Evolutionary conservation across 2,113 vertebrate genomes (phyloP).

Genomic region (Ibidorhyncha struthersii): DNA sequence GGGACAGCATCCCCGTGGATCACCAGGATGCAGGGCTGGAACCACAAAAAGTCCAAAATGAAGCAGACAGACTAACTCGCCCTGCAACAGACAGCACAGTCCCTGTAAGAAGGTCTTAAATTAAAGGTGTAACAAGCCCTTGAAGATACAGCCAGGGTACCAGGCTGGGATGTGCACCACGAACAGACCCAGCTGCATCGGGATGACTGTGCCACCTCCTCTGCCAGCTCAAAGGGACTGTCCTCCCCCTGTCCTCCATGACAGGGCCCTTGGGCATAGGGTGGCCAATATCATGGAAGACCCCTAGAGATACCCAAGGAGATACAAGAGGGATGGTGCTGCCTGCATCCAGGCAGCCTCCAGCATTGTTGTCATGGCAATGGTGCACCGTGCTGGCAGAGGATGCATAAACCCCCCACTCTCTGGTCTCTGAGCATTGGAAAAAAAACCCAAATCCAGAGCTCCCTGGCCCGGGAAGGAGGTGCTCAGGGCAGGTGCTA

Average conservation of each 20-base stretch:
- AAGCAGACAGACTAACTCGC: background rate
- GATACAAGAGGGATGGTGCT: background rate
- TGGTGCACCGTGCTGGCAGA: background rate
- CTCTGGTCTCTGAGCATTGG: fast-evolving
- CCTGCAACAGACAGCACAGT: fast-evolving
- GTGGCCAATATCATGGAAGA: background rate
- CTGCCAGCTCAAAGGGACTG: background rate
- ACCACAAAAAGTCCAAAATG: fast-evolving
- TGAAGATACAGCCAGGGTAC: background rate
- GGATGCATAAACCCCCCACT: background rate
- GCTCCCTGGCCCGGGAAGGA: background rate
- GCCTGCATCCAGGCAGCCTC: background rate
- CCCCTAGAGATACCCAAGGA: background rate
- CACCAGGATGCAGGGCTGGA: background rate
- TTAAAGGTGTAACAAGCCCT: background rate
- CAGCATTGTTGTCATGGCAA: background rate
- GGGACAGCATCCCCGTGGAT: fast-evolving
- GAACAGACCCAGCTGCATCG: fast-evolving
- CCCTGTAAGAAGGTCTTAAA: background rate
- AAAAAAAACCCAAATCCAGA: background rate
- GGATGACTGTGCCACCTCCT: background rate
- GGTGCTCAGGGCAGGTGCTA: background rate
- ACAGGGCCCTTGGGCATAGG: background rate
- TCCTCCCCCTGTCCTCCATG: background rate
- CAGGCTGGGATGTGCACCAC: background rate